Base-by-base conservation (phyloP, 2,113 vertebrate species). In the Hippocampus abdominalis region DNA sequence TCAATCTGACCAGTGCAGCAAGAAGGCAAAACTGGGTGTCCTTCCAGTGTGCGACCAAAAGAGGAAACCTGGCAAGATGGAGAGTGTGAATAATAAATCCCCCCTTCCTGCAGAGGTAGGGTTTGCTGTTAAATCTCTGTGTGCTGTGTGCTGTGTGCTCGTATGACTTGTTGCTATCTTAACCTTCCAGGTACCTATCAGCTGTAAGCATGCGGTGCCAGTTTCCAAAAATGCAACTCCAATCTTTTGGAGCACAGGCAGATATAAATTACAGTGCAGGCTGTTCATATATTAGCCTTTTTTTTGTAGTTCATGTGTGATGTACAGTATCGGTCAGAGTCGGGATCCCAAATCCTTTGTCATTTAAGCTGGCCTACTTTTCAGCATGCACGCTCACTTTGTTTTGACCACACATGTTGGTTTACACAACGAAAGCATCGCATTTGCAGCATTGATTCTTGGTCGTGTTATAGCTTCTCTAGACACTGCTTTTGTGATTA, bases 41-140 rank as follows among this genome's bases (percentile, higher is more conserved):
- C 59, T 16, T 54, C 62, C 66, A 57, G 18, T 1, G 1, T 40
- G 59, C 2, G 20, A 32, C 36, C 64, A 40, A 51, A 71, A 73
- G 46, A 56, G 61, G 64, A 42, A 69, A 21, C 42, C 32, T 29
- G 78, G 42, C 59, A 7, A 67, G 79, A 78, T 53, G 83, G 46
- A 75, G 65, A 64, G 10, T 32, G 53, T 49, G 64, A 62, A 59
- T 61, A 53, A 75, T n/a, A 69, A 61, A 57, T 36, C 54, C 56
- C 73, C 77, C 70, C 56, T 51, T 71, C 63, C 77, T 62, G 71
- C 72, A 73, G 87, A 92, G 90, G 89, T 91, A 91, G 72, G 89
- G 78, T 74, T 84, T 4, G 40, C 71, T 83, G 73, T 85, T 76
- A 12, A 44, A 75, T 72, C 59, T 82, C 66, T 81, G 29, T 36